Base-by-base conservation (phyloP, 2,113 vertebrate genomes). In the Chaenocephalus aceratus region DNA sequence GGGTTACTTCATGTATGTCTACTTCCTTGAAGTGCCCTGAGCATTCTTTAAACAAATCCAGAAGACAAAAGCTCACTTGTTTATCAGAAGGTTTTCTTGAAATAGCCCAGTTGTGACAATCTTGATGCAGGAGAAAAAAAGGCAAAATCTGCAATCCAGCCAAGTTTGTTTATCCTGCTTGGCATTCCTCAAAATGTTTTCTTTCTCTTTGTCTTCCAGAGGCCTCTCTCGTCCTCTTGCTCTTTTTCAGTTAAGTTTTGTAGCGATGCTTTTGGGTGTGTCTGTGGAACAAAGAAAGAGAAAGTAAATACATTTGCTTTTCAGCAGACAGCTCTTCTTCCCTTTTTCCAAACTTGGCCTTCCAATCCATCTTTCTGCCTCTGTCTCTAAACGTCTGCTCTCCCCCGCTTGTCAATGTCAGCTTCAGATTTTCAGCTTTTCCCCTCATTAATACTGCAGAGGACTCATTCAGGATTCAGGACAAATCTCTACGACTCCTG, bases 361-460 rank as follows among this genome's bases (percentile, higher is more conserved):
- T 80, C 73, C 72, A 67, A 85, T 81, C 68, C 65, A 79, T 83
- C 75, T 46, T 68, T 77, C 72, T 69, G 62, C 81, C 77, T 74
- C 76, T 36, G 59, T 75, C 84, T 72, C 62, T 41, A 65, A 80
- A 80, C 76, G 9, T 86, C 73, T n/a, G 66, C 73, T 81, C 59
- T 26, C 53, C 59, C 15, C 41, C 41, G n/a, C 7, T 16, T 72
- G 75, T 87, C 84, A 79, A 69, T 79, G 69, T 89, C 85, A 86
- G 69, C 66, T 77, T 80, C 3, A 34, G 63, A 76, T 89, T 85
- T 77, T 58, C 73, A 83, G 79, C 79, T 75, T 80, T 78, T 64
- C 7, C 74, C 68, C 72, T 90, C 87, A 92, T 91, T 84, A 90
- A 91, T 88, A 79, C 84, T 91, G 81, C 83, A 94, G 56, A 77